phyloP scores from a whole-genome alignment of 2,888 invertebrate species.

The Philereme transversata region DNA sequence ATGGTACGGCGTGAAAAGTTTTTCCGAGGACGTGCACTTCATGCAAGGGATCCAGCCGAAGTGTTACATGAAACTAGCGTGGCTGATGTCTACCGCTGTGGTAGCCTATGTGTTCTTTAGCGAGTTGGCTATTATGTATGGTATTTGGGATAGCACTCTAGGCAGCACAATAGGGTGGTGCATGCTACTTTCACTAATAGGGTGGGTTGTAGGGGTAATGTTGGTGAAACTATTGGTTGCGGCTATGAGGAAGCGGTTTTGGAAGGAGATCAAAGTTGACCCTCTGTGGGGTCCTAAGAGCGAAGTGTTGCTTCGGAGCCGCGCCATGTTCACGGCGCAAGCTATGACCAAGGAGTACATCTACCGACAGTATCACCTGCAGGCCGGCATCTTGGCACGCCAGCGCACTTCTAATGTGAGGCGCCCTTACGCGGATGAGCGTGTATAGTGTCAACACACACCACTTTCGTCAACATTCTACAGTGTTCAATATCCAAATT shows the following conservation, averaged over 20 bases:
- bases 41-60: slow-evolving; percentile 72
- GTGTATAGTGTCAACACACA: too few relatives aligned
- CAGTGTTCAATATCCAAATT: not conserved
- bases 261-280: slow-evolving; percentile 48
- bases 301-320: slow-evolving; percentile 64
- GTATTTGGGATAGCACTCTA: not conserved
- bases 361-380: slow-evolving; percentile 75
- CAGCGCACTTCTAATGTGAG: slow-evolving; percentile 60
- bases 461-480: not conserved
- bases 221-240: slow-evolving; percentile 45
- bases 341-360: slow-evolving; percentile 81
- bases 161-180: slow-evolving; percentile 39
- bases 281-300: slow-evolving; percentile 67
- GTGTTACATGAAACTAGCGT: slow-evolving; percentile 56
- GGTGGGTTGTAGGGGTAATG: slow-evolving; percentile 33
- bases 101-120: slow-evolving; percentile 49
- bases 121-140: slow-evolving; percentile 39
- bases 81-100: slow-evolving; percentile 50
- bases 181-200: slow-evolving; percentile 31
- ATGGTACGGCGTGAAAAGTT: slow-evolving; percentile 67
- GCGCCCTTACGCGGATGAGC: slow-evolving; percentile 13
- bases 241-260: slow-evolving; percentile 44
- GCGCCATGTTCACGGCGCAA: slow-evolving; percentile 76
- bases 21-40: slow-evolving; percentile 76
- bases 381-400: slow-evolving; percentile 66